Evolutionary conservation across 1,140 invertebrate genomes (phyloP).

Genomic region (Chrysoperla carnea): DNA sequence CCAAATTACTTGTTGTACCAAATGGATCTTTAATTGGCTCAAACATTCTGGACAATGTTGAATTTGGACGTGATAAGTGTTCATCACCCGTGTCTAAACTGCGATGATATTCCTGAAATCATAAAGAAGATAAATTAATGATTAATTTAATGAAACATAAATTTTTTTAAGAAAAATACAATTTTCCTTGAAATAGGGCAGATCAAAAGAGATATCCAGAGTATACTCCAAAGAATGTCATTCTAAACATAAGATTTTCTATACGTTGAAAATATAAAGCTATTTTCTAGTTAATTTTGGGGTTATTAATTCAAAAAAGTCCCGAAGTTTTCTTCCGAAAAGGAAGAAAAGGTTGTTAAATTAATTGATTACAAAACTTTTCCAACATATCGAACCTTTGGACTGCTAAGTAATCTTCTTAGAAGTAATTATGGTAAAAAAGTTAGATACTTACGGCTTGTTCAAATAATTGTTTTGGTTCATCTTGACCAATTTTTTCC

Average conservation of each 20-base stretch:
- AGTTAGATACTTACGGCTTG: slow-evolving; percentile 30
- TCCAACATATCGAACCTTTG: no score
- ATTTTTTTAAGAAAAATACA: background rate
- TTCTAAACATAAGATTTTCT: no score
- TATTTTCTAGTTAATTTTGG: no score
- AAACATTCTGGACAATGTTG: slow-evolving; percentile 39
- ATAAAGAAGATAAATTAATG: slow-evolving; percentile 2
- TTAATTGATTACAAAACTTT: no score
- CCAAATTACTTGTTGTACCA: slow-evolving; percentile 43
- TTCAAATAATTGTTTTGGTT: slow-evolving; percentile 34
- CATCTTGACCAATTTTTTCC: slow-evolving; percentile 73
- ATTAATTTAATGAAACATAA: slow-evolving; percentile 2
- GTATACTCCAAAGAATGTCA: no score
- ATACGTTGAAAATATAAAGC: no score
- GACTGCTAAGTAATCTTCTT: no score
- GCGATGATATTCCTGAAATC: slow-evolving; percentile 49
- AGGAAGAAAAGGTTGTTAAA: no score
- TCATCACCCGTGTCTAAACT: slow-evolving; percentile 63
- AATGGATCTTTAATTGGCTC: slow-evolving; percentile 23
- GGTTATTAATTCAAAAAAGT: no score
- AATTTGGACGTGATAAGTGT: slow-evolving; percentile 41
- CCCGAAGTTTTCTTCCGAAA: no score
- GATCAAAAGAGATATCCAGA: no score
- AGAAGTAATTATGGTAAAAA: no score
- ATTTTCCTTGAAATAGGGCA: background rate